phyloP scores from a whole-genome alignment of 2,113 vertebrate species.

The Chrysemys picta region DNA sequence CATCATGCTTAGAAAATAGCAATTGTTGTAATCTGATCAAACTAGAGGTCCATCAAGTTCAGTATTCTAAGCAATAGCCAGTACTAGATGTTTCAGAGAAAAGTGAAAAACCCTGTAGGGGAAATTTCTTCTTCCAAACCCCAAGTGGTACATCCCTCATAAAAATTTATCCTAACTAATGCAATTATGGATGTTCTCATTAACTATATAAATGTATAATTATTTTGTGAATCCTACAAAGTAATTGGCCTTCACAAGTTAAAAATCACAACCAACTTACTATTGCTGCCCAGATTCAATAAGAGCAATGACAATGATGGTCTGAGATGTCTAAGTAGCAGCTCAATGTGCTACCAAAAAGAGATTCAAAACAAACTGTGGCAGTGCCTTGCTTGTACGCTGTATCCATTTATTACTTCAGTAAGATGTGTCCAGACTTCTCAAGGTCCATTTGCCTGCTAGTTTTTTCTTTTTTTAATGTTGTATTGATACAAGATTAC shows the following conservation, averaged over 20 bases:
- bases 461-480: background rate
- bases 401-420: background rate
- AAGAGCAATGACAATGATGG: rapidly evolving
- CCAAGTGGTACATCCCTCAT: background rate
- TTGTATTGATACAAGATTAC: background rate
- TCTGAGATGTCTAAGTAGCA: background rate
- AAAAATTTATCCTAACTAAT: background rate
- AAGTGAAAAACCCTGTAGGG: background rate
- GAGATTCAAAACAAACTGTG: background rate
- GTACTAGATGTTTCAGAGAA: background rate
- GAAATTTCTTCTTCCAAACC: background rate
- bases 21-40: background rate
- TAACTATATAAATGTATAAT: background rate
- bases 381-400: background rate
- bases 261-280: background rate
- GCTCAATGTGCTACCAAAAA: background rate
- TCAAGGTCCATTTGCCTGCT: background rate
- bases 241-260: background rate
- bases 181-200: background rate
- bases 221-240: background rate
- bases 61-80: background rate
- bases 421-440: background rate
- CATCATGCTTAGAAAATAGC: background rate
- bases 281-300: background rate
- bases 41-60: background rate